These are phyloP conservation scores for Drosophila paramelanica DNA, from an alignment of 2,888 invertebrate genomes.

Conservation along the genomic window DNA sequence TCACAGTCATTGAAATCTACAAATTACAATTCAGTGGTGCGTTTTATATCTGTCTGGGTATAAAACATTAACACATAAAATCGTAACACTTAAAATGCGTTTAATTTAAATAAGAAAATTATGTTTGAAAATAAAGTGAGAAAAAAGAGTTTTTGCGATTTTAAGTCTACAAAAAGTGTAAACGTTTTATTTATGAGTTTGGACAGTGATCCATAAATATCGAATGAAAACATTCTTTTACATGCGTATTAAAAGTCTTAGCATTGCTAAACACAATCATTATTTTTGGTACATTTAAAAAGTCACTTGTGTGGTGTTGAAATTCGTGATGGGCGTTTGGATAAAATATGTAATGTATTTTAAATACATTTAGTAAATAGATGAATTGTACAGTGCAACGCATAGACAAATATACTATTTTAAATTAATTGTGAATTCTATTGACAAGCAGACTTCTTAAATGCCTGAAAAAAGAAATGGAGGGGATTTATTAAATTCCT, in stretches of 20 bases:
- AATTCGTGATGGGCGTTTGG: not conserved
- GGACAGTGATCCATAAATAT: constrained; percentile 15
- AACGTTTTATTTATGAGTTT: constrained; percentile 42
- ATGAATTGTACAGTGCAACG: constrained; percentile 9
- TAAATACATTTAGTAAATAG: constrained; percentile 20
- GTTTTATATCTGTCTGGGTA: constrained; percentile 70
- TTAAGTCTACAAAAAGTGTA: constrained; percentile 51
- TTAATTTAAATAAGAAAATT: constrained; percentile 25
- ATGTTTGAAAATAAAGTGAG: constrained; percentile 59
- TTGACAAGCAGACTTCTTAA: constrained; percentile 24
- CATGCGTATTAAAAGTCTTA: constrained; percentile 7
- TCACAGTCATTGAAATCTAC: constrained; percentile 26
- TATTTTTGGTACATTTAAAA: constrained; percentile 1
- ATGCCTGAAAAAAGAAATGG: constrained; percentile 23
- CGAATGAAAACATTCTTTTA: constrained; percentile 22
- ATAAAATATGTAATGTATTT: constrained; percentile 12
- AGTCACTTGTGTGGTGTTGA: not conserved
- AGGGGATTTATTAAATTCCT: not conserved
- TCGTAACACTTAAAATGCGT: constrained; percentile 31
- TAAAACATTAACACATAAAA: constrained; percentile 63
- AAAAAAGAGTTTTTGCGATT: constrained; percentile 54
- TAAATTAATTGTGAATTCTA: constrained; percentile 1
- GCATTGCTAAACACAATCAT: constrained; percentile 21
- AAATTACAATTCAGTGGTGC: constrained; percentile 73
- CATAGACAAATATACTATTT: not conserved